These are phyloP conservation scores for Cephalopachus bancanus DNA, from an alignment of 2,797 vertebrate genomes.

Conservation along the genomic window DNA sequence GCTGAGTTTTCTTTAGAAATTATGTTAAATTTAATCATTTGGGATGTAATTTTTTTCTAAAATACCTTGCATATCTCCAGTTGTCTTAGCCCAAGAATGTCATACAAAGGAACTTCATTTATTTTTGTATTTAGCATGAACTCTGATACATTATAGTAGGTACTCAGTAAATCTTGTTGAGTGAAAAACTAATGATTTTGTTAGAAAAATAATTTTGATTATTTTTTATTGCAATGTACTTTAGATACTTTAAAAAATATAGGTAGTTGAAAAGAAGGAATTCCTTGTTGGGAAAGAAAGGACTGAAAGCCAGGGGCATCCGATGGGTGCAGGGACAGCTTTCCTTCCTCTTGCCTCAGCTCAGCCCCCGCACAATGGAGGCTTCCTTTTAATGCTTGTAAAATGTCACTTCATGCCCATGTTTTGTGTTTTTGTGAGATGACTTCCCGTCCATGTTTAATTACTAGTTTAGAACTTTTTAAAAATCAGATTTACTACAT, in stretches of 20 bases:
- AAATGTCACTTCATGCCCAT: not conserved
- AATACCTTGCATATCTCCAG: not conserved
- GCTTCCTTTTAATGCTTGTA: not conserved
- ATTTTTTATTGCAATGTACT: not conserved
- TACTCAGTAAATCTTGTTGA: not conserved
- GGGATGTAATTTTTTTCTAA: not conserved
- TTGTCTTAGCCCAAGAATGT: not conserved
- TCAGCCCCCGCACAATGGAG: rapidly evolving
- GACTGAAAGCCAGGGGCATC: not conserved
- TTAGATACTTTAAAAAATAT: not conserved
- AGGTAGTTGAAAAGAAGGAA: not conserved
- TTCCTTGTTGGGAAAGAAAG: not conserved
- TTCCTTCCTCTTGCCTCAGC: rapidly evolving
- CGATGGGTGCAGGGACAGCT: rapidly evolving
- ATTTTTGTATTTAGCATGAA: not conserved
- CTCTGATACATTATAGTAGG: not conserved
- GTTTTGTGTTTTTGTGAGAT: not conserved
- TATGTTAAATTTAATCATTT: not conserved
- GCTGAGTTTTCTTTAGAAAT: not conserved
- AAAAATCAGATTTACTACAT: not conserved
- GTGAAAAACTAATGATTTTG: slow-evolving; percentile 1
- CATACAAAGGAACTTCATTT: not conserved
- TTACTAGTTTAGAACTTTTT: not conserved
- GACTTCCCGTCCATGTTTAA: not conserved
- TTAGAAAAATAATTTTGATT: slow-evolving; percentile 31